Percentiles rank a stretch among this genome's conserved stretches.
phyloP scores from a whole-genome alignment of 2,113 vertebrate genomes.

The Eolophus roseicapilla region DNA sequence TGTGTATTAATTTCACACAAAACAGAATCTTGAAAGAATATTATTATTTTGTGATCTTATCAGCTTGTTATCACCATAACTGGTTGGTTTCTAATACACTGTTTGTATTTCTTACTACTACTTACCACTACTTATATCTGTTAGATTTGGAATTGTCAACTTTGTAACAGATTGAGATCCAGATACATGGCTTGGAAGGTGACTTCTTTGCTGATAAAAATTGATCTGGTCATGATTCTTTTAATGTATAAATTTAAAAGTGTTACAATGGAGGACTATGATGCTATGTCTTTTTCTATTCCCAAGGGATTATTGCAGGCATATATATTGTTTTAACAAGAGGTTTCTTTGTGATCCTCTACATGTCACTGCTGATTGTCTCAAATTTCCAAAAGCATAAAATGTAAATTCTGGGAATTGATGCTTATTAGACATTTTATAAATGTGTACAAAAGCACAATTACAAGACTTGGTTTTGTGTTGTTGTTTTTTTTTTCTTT shows the following conservation, averaged over 20 bases:
- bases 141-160: background rate
- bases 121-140: background rate
- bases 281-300: background rate
- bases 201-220: background rate
- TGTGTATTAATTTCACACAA: background rate
- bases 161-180: background rate
- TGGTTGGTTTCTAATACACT: background rate
- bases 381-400: background rate
- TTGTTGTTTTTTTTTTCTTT: background rate
- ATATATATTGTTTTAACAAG: background rate
- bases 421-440: background rate
- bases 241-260: background rate
- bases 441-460: background rate
- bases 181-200: background rate
- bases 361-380: background rate
- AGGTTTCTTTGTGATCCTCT: background rate
- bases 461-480: background rate
- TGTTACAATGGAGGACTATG: background rate
- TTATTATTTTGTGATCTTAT: background rate
- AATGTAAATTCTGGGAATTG: background rate
- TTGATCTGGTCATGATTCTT: background rate
- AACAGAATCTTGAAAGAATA: background rate
- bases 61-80: background rate
- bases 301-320: background rate
- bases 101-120: background rate